These are phyloP conservation scores for Neopipo cinnamomea DNA, from an alignment of 2,113 vertebrate genomes.

Conservation along the genomic window DNA sequence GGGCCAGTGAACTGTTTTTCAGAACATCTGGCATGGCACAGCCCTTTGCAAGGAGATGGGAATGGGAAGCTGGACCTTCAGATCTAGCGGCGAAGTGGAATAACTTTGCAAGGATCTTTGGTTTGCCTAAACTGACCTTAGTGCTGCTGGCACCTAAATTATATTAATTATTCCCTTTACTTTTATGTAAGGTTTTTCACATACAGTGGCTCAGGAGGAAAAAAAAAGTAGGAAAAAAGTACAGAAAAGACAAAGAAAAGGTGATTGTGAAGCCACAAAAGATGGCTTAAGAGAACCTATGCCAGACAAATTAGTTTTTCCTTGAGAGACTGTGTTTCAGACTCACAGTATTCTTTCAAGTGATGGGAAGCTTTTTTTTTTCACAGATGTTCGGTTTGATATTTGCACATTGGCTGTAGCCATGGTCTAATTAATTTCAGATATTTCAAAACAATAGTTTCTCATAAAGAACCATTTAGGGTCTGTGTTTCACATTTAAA, in stretches of 20 bases:
- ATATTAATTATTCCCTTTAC: not conserved
- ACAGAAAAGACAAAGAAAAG: not conserved
- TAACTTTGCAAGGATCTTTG: not conserved
- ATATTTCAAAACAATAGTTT: conserved; percentile 59
- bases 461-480: conserved; percentile 36
- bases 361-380: not conserved
- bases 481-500: conserved; percentile 39
- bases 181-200: not conserved
- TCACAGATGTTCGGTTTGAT: conserved; percentile 50
- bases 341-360: conserved; percentile 7
- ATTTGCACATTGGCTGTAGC: conserved; percentile 32
- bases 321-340: conserved; percentile 18
- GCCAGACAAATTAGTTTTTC: not conserved
- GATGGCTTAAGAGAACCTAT: not conserved
- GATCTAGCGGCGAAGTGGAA: not conserved
- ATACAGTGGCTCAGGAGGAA: not conserved
- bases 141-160: not conserved
- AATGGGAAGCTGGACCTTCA: not conserved
- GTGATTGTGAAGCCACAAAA: not conserved
- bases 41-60: not conserved
- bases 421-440: conserved; percentile 52
- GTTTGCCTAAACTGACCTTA: not conserved
- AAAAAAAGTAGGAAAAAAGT: not conserved
- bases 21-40: not conserved
- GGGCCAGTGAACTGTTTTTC: not conserved